phyloP scores from a whole-genome alignment of 1,140 invertebrate genomes.

The Macrobrachium rosenbergii region DNA sequence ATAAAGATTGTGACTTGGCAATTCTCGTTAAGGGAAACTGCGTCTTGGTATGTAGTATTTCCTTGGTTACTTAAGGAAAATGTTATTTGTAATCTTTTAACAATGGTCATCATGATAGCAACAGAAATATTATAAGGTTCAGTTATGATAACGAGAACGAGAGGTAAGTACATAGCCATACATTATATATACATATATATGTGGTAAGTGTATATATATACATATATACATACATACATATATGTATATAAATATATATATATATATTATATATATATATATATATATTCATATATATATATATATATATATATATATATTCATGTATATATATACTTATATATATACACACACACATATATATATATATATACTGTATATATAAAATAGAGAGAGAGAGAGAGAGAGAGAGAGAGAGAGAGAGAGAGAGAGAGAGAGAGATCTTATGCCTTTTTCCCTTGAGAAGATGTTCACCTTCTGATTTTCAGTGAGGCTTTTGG shows the following conservation, averaged over 20 bases:
- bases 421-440: too few relatives aligned
- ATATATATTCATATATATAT: constrained; percentile 21
- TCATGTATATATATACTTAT: neutral
- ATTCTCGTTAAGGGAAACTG: too few relatives aligned
- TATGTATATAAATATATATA: constrained; percentile 30
- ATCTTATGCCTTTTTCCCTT: too few relatives aligned
- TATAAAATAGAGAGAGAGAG: too few relatives aligned
- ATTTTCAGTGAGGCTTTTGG: too few relatives aligned
- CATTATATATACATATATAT: too few relatives aligned
- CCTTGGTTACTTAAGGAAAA: too few relatives aligned
- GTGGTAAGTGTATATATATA: neutral
- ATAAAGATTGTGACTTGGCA: too few relatives aligned
- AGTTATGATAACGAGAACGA: neutral
- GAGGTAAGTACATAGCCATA: too few relatives aligned
- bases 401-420: too few relatives aligned
- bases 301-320: constrained; percentile 10
- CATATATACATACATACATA: constrained; percentile 4
- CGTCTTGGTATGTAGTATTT: too few relatives aligned
- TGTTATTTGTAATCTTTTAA: neutral
- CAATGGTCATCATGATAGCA: neutral
- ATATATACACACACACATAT: constrained; percentile 2
- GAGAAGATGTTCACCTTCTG: too few relatives aligned
- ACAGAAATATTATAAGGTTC: neutral
- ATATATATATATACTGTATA: constrained; percentile 34
- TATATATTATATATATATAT: constrained; percentile 8